These are phyloP conservation scores for Mugil cephalus DNA, from an alignment of 2,113 vertebrate genomes.

Conservation along the genomic window DNA sequence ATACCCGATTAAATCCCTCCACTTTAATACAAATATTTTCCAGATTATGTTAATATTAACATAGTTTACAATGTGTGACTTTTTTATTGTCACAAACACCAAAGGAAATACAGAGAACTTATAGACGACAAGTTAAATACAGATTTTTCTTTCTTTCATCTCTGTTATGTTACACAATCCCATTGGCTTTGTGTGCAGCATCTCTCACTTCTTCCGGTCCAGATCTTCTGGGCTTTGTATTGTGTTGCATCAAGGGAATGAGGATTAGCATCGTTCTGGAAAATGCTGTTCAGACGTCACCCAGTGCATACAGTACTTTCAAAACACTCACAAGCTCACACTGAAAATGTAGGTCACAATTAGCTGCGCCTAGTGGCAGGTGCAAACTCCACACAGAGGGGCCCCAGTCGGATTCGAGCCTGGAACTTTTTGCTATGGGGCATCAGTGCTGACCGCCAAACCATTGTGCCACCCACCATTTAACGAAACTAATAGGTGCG, in stretches of 20 bases:
- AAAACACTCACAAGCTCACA: neutral
- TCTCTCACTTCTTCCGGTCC: conserved; percentile 34
- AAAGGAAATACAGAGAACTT: neutral
- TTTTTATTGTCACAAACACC: too few relatives aligned
- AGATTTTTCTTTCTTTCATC: neutral
- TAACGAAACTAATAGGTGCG: too few relatives aligned
- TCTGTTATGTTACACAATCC: conserved; percentile 12
- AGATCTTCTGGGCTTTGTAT: conserved; percentile 36
- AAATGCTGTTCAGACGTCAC: conserved; percentile 55
- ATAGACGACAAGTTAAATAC: neutral
- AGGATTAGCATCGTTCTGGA: conserved; percentile 55
- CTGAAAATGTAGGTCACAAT: conserved; percentile 38
- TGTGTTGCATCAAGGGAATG: conserved; percentile 35
- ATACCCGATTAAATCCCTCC: neutral
- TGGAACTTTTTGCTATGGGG: too few relatives aligned
- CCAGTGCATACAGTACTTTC: neutral
- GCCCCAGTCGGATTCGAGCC: too few relatives aligned
- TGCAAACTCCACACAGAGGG: too few relatives aligned
- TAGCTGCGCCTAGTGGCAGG: conserved; percentile 26
- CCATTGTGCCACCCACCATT: too few relatives aligned
- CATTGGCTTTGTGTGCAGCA: neutral
- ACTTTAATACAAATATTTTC: neutral
- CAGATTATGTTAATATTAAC: neutral
- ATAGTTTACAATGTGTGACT: too few relatives aligned
- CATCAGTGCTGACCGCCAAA: too few relatives aligned